Base-by-base conservation (phyloP, 2,888 invertebrate genomes). In the Pediacus dermestoides region DNA sequence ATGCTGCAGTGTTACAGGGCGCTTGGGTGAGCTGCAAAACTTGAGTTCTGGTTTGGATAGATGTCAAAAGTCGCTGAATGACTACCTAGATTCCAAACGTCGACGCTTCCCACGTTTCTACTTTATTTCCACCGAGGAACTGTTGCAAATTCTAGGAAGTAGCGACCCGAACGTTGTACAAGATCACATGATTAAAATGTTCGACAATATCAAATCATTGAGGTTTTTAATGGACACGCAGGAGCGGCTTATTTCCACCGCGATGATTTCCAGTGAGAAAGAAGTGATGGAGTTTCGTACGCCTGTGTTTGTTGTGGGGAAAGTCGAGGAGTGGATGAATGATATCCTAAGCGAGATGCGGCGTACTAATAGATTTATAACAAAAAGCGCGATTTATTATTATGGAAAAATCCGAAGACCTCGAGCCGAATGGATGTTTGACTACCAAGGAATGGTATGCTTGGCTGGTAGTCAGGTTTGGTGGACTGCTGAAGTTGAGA, bases 401-500 rank as follows among this genome's bases (percentile, higher is more conserved):
- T 94, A 89, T 63, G 89, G 91, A 25, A 85, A 80, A 65, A 81
- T 85, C 51, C 76, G 80, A 13, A 48, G 67, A 30, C 62, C 64
- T 12, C 84, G 92, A 63, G 81, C 84, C 1, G 81, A 88, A 14
- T 94, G 93, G 93, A 90, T 93, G 74, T 60, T 91, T 61, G 82
- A 87, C 52, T 92, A 88, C 69, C 86, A 87, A 64, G 93, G 93
- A 33, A 70, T 69, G 69, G 52, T 70, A 4, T 65, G 67, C 38
- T 47, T 70, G 27, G 88, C 85, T 0, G 87, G 88, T 0, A 90
- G 90, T 72, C 86, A 88, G 56, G 85, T 94, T 1, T 94, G 93
- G 93, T 94, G 93, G 93, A 94, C 93, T 0, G 89, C 89, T 4
- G 93, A 94, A 66, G 90, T 92, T 0, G 94, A 94, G 61, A 87